phyloP scores from a whole-genome alignment of 2,888 invertebrate species.

The Aleiodes testaceus region DNA sequence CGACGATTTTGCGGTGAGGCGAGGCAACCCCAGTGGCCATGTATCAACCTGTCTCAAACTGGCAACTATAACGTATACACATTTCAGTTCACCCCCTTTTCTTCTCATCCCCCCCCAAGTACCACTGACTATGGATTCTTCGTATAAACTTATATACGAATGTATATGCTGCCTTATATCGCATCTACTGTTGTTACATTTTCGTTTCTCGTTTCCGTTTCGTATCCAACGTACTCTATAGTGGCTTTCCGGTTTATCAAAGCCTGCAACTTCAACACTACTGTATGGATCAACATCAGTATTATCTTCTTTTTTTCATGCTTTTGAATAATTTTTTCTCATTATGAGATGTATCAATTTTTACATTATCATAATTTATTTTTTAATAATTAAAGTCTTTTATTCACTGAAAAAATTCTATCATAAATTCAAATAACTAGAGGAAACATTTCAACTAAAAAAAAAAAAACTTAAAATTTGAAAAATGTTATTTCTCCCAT shows the following conservation, averaged over 20 bases:
- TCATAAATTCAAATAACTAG: too few relatives aligned
- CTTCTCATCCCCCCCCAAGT: conserved; percentile 37
- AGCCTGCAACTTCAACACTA: neutral
- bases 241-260: conserved; percentile 29
- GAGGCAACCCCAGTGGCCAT: conserved; percentile 64
- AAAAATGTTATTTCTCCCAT: too few relatives aligned
- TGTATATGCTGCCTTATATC: conserved; percentile 42
- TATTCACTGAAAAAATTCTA: too few relatives aligned
- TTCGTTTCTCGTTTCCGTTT: conserved; percentile 42
- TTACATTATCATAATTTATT: too few relatives aligned
- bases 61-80: conserved; percentile 59
- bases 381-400: too few relatives aligned
- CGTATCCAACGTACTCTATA: conserved; percentile 34
- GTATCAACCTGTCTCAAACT: conserved; percentile 65
- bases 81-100: conserved; percentile 40
- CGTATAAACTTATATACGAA: conserved; percentile 35
- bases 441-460: too few relatives aligned
- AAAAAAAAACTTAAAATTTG: too few relatives aligned
- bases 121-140: conserved; percentile 37
- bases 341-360: too few relatives aligned
- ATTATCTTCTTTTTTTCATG: neutral
- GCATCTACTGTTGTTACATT: conserved; percentile 27
- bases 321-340: too few relatives aligned
- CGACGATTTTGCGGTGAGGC: conserved; percentile 65
- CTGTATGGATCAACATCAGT: conserved; percentile 6